Percentiles rank a stretch among this genome's conserved stretches.
Conservation (phyloP, 2,888 invertebrate genomes). For the Acrocera orbiculus region DNA sequence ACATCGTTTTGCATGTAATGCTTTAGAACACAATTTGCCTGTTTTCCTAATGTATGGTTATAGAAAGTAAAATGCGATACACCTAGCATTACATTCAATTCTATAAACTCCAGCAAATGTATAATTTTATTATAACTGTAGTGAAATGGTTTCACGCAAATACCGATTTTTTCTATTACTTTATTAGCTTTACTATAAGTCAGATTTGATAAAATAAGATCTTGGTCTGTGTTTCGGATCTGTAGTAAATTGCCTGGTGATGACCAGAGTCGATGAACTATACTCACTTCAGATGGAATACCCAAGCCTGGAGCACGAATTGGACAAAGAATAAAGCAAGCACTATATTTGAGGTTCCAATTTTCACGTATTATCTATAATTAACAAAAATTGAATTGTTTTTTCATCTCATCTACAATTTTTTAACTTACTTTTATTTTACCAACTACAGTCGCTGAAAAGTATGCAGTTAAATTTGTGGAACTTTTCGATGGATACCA, state of each 20-base stretch:
- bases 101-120: conserved; percentile 76
- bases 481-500: conserved; percentile 40
- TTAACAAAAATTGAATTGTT: not conserved
- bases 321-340: conserved; percentile 73
- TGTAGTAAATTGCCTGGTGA: conserved; percentile 46
- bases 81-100: conserved; percentile 67
- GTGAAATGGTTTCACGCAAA: conserved; percentile 83
- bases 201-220: conserved; percentile 23
- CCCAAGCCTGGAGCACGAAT: conserved; percentile 40
- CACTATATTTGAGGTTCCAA: conserved; percentile 86
- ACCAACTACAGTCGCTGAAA: conserved; percentile 52
- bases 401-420: not conserved
- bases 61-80: conserved; percentile 79
- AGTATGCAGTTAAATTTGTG: conserved; percentile 19
- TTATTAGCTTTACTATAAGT: conserved; percentile 17
- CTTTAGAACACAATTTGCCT: conserved; percentile 57
- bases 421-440: conserved; percentile 45
- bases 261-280: conserved; percentile 42
- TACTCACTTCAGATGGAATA: conserved; percentile 49
- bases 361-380: conserved; percentile 68
- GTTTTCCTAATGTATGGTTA: conserved; percentile 68
- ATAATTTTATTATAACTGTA: conserved; percentile 71
- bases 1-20: conserved; percentile 35
- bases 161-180: conserved; percentile 42
- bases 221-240: conserved; percentile 40